phyloP scores from a whole-genome alignment of 2,113 vertebrate genomes.

The Mobula hypostoma region DNA sequence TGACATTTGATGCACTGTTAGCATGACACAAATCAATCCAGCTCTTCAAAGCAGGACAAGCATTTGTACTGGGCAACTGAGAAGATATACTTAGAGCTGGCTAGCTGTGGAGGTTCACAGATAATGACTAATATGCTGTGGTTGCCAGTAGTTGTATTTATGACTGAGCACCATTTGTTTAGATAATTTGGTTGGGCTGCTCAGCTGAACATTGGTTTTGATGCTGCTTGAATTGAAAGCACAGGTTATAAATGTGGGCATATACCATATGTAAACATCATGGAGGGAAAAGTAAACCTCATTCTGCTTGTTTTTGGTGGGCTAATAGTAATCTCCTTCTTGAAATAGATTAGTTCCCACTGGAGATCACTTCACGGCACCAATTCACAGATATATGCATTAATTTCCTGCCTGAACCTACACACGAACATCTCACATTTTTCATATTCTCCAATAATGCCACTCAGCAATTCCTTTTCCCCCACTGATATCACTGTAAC shows the following conservation, averaged over 20 bases:
- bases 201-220: neutral
- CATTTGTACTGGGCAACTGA: neutral
- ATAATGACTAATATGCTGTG: neutral
- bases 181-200: neutral
- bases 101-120: neutral
- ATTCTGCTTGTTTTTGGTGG: neutral
- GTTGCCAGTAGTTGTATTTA: neutral
- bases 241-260: neutral
- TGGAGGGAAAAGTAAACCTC: neutral
- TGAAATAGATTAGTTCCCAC: neutral
- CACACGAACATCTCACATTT: too few species aligned
- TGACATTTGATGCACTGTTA: neutral
- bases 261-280: neutral
- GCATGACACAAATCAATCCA: neutral
- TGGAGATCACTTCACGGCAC: neutral
- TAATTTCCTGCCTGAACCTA: neutral
- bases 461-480: too few species aligned
- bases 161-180: neutral
- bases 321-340: neutral
- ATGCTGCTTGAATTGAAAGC: neutral
- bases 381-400: neutral
- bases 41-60: neutral
- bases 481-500: too few species aligned
- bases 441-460: too few species aligned
- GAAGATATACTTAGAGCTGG: neutral